These are phyloP conservation scores for Periphyllus acericola DNA, from an alignment of 2,888 invertebrate species.

Conservation along the genomic window DNA sequence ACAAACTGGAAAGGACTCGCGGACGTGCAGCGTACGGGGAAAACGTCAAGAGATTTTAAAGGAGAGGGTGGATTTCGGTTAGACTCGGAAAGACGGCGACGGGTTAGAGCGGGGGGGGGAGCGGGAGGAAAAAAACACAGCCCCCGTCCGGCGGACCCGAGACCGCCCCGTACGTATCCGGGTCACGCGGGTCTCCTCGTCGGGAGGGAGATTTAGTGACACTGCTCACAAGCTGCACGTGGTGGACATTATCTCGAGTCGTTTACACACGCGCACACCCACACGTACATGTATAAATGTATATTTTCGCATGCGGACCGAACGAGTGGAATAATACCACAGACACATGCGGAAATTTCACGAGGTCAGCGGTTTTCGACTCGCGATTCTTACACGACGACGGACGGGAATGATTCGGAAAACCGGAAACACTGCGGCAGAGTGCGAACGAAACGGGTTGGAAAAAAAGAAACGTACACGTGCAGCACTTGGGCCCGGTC, in stretches of 20 bases:
- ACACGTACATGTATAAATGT: neutral
- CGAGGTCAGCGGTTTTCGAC: constrained; percentile 38
- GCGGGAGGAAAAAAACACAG: no score
- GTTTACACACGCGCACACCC: neutral
- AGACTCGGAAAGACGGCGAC: no score
- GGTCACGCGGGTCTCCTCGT: neutral
- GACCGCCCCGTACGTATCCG: constrained; percentile 3
- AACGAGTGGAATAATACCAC: neutral
- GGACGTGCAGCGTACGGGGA: neutral
- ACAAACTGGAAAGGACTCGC: neutral
- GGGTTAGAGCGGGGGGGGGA: no score
- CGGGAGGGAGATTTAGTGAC: neutral
- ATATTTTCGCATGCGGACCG: no score
- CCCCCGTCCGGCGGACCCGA: neutral
- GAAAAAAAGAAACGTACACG: neutral
- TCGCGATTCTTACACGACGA: neutral
- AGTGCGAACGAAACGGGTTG: neutral
- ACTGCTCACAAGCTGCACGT: neutral
- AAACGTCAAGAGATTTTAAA: neutral
- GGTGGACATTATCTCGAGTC: constrained; percentile 19
- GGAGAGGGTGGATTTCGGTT: neutral
- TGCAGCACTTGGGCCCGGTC: neutral
- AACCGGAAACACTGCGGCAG: neutral
- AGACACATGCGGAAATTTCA: neutral
- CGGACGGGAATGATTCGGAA: neutral